Evolutionary conservation across 2,797 vertebrate species (phyloP).

Genomic region (Tarsius wallacei): DNA sequence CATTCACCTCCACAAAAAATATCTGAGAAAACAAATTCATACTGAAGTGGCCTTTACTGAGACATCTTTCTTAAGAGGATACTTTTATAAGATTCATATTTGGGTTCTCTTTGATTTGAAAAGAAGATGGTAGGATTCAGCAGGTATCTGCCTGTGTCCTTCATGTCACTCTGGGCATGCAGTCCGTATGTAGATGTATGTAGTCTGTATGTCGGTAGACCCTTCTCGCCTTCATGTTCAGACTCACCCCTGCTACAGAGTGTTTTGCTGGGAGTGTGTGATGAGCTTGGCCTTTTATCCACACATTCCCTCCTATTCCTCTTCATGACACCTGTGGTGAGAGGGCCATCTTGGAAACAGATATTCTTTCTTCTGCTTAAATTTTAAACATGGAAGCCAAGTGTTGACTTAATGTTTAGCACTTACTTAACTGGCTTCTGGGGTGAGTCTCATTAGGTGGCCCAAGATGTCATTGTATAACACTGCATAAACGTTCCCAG

Average conservation of each 20-base stretch:
- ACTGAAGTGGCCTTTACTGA: not conserved
- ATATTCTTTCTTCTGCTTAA: not conserved
- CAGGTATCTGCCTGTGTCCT: not conserved
- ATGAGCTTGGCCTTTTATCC: not conserved
- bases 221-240: not conserved
- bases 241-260: not conserved
- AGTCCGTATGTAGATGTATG: too few relatives aligned
- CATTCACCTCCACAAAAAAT: not conserved
- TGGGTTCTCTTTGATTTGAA: constrained; percentile 22
- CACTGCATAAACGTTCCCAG: not conserved
- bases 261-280: not conserved
- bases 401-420: not conserved
- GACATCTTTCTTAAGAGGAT: constrained; percentile 14
- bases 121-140: not conserved
- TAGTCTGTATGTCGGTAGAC: not conserved
- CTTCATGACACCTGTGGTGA: not conserved
- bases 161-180: too few relatives aligned
- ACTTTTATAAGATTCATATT: not conserved
- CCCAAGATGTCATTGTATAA: not conserved
- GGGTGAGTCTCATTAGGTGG: not conserved
- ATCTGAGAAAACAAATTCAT: not conserved
- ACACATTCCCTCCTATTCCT: not conserved
- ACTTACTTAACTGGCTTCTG: not conserved
- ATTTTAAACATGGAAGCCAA: not conserved
- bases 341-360: not conserved